phyloP scores from a whole-genome alignment of 1,140 invertebrate genomes.

The Berghia stephanieae region DNA sequence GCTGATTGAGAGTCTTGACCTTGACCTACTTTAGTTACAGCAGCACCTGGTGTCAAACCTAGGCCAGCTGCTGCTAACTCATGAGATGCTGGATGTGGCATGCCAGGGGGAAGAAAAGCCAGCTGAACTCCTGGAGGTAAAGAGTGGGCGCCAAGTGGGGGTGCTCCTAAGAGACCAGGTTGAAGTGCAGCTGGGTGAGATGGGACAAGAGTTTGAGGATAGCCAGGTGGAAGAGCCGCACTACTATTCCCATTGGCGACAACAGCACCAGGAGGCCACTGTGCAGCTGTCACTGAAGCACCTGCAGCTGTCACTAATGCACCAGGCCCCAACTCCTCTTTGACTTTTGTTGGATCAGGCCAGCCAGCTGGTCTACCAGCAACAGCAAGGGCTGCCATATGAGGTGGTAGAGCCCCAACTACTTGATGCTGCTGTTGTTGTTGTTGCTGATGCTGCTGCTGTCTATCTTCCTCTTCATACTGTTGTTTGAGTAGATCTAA shows the following conservation, averaged over 20 bases:
- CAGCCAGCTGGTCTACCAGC: background rate
- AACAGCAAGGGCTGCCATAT: no score
- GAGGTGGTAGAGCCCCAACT: no score
- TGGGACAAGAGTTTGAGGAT: conserved; percentile 1
- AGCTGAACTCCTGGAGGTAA: conserved; percentile 26
- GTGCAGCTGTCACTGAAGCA: background rate
- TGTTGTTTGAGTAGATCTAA: conserved; percentile 45
- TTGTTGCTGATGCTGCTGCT: conserved; percentile 18
- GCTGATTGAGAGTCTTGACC: no score
- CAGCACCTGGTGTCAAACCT: no score
- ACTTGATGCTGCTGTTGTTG: no score
- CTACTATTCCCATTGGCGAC: conserved; percentile 1
- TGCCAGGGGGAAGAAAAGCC: conserved; percentile 28
- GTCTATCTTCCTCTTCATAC: conserved; percentile 39
- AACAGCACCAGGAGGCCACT: conserved; percentile 11
- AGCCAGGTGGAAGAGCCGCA: conserved; percentile 7
- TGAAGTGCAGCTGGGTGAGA: background rate
- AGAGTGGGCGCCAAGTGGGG: conserved; percentile 22
- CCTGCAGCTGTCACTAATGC: background rate
- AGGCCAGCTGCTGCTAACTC: conserved; percentile 21
- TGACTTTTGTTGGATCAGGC: conserved; percentile 9
- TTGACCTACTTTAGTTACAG: no score
- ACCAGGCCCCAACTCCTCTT: no score
- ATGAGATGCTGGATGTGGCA: conserved; percentile 29
- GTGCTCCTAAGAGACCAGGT: conserved; percentile 19